Percentiles rank a stretch among this genome's conserved stretches.
These are phyloP conservation scores for Polymixis lichenea DNA, from an alignment of 2,888 invertebrate species.

Conservation along the genomic window DNA sequence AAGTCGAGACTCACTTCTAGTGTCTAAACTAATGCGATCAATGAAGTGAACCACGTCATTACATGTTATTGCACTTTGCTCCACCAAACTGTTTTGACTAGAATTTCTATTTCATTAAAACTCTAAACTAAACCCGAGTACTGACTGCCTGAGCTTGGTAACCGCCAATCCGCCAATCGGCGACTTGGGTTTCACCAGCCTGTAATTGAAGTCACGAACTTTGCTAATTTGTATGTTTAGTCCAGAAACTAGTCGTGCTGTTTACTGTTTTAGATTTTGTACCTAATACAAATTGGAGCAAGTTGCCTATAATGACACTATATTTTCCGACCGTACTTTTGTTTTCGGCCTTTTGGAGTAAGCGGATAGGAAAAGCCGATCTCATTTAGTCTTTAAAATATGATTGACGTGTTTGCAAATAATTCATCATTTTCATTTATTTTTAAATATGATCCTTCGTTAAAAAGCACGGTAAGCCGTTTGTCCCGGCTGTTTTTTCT, in stretches of 20 bases:
- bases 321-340: background rate
- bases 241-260: slow-evolving; percentile 33
- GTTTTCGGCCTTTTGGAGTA: background rate
- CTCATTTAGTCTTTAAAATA: background rate
- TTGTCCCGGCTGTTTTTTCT: no score
- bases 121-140: slow-evolving; percentile 20
- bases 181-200: slow-evolving; percentile 44
- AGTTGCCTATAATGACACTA: background rate
- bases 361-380: background rate
- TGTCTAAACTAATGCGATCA: slow-evolving; percentile 7
- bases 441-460: background rate
- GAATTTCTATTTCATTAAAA: slow-evolving; percentile 48
- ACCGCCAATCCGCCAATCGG: slow-evolving; percentile 56
- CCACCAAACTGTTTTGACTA: slow-evolving; percentile 32
- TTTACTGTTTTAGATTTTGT: slow-evolving; percentile 26
- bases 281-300: background rate
- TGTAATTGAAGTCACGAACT: slow-evolving; percentile 55
- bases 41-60: slow-evolving; percentile 19
- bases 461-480: no score
- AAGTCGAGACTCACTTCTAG: background rate
- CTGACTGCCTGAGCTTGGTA: slow-evolving; percentile 35
- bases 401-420: background rate
- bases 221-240: slow-evolving; percentile 56
- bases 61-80: slow-evolving; percentile 49
- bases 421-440: background rate